phyloP scores from a whole-genome alignment of 30 jellyfish, hydroid and myxozoan species.

The Chrysaora quinquecirrha region DNA sequence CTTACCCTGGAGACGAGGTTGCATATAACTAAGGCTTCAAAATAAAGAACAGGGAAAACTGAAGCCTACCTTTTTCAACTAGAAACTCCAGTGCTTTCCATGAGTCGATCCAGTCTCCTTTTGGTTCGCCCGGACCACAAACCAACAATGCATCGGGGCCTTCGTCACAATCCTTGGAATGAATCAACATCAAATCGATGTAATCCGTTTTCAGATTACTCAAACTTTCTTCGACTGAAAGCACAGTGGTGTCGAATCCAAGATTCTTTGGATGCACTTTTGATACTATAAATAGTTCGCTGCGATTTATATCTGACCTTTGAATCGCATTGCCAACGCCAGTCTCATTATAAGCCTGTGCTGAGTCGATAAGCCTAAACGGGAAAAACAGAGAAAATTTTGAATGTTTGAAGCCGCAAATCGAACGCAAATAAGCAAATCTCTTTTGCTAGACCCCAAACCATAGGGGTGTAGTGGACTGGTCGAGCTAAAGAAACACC shows the following conservation, averaged over 20 bases:
- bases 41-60: too few species aligned
- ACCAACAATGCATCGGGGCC: constrained; percentile 64
- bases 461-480: too few species aligned
- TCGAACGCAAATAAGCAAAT: too few species aligned
- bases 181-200: constrained; percentile 76
- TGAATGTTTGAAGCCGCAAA: too few species aligned
- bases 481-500: too few species aligned
- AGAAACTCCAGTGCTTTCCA: constrained; percentile 77
- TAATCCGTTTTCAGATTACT: constrained; percentile 63
- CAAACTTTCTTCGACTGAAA: constrained; percentile 63
- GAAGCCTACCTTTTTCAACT: constrained; percentile 55
- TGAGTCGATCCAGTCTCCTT: constrained; percentile 77
- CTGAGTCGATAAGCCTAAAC: constrained; percentile 71
- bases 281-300: constrained; percentile 66
- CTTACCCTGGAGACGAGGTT: too few species aligned
- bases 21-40: too few species aligned
- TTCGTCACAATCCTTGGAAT: constrained; percentile 78
- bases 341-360: constrained; percentile 75
- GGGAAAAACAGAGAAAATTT: neutral
- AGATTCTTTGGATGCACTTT: constrained; percentile 75
- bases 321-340: constrained; percentile 66
- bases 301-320: constrained; percentile 33
- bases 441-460: too few species aligned
- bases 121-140: constrained; percentile 72
- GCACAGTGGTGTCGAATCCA: constrained; percentile 62